Conservation (phyloP, 2,888 invertebrate species). For the Anoplius nigerrimus region DNA sequence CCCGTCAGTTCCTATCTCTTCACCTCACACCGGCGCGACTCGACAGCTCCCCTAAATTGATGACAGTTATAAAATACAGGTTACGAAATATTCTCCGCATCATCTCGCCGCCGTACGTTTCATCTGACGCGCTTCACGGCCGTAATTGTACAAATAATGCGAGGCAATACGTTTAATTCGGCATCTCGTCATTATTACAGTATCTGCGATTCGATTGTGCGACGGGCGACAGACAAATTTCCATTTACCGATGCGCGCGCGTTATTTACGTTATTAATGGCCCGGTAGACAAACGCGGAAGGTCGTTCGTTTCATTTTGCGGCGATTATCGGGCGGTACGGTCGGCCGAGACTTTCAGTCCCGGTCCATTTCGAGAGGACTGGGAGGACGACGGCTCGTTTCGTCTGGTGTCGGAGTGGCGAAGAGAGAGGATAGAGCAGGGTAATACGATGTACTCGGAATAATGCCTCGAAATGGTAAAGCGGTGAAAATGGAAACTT, state of each 20-base stretch:
- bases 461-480: constrained; percentile 37
- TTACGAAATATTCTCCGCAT: too few relatives aligned
- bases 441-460: constrained; percentile 39
- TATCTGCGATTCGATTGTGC: too few relatives aligned
- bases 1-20: too few relatives aligned
- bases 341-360: constrained; percentile 43
- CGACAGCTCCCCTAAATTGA: too few relatives aligned
- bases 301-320: background rate
- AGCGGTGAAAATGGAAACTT: constrained; percentile 46
- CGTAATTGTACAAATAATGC: too few relatives aligned
- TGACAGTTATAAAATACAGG: too few relatives aligned
- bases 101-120: too few relatives aligned
- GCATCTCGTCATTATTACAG: too few relatives aligned
- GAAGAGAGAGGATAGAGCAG: background rate
- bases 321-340: constrained; percentile 49
- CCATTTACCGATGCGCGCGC: background rate
- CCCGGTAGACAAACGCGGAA: background rate
- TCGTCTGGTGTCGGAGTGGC: constrained; percentile 10
- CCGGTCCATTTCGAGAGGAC: constrained; percentile 35
- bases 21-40: too few relatives aligned
- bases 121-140: too few relatives aligned
- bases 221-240: too few relatives aligned
- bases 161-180: too few relatives aligned
- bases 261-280: background rate
- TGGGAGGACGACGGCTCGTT: constrained; percentile 29